A percentile compares a stretch with the other conserved stretches of the same genome.
phyloP scores from a whole-genome alignment of 2,113 vertebrate genomes.

The Oophaga pumilio region DNA sequence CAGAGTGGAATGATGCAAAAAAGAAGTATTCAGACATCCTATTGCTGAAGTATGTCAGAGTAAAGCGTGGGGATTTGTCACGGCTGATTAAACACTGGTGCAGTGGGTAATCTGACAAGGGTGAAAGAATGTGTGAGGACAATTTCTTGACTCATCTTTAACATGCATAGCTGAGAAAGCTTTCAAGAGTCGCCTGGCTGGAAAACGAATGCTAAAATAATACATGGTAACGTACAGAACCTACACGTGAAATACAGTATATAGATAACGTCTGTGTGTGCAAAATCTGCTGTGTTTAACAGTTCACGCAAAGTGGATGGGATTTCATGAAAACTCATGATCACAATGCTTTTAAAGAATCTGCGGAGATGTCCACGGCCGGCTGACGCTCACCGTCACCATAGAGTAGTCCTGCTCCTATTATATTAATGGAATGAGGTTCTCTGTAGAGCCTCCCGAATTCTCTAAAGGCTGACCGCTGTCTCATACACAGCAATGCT shows the following conservation, averaged over 20 bases:
- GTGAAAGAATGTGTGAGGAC: constrained; percentile 23
- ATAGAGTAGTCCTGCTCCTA: too few relatives aligned
- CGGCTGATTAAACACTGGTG: constrained; percentile 58
- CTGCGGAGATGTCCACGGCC: too few relatives aligned
- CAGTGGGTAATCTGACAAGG: constrained; percentile 39
- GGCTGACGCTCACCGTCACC: too few relatives aligned
- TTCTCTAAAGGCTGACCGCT: too few relatives aligned
- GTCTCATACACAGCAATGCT: too few relatives aligned
- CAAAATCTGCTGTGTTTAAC: too few relatives aligned
- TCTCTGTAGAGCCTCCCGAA: too few relatives aligned
- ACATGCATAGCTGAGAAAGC: constrained; percentile 42
- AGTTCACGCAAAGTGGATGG: too few relatives aligned
- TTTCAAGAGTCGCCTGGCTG: background rate
- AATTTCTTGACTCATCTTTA: constrained; percentile 22
- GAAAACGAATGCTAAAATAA: background rate
- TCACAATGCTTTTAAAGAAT: too few relatives aligned
- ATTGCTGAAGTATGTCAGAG: background rate
- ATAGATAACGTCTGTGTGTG: too few relatives aligned
- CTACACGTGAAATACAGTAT: background rate
- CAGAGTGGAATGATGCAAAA: constrained; percentile 38
- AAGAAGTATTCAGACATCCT: constrained; percentile 41
- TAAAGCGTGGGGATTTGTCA: constrained; percentile 56
- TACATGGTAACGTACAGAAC: background rate
- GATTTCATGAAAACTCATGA: too few relatives aligned
- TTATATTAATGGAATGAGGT: too few relatives aligned